These are phyloP conservation scores for Halisarca cf. caerulea DNA, from an alignment of 37 sponge, comb jelly and placozoan species.

Conservation along the genomic window DNA sequence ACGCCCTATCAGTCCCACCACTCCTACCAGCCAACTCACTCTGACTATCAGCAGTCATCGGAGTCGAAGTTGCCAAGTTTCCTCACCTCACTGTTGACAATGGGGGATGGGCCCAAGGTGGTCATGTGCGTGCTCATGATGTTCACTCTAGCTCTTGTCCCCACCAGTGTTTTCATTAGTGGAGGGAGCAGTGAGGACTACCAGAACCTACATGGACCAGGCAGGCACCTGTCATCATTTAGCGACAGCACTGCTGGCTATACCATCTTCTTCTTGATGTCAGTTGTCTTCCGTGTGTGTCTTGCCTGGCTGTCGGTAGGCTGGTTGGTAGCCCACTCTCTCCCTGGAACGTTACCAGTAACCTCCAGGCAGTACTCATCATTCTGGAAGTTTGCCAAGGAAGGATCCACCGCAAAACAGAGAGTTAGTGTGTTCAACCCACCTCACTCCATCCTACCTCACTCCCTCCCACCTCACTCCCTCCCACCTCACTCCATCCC, in stretches of 20 bases:
- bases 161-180: background rate
- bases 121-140: conserved; percentile 15
- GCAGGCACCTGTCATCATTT: background rate
- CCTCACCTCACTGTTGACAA: background rate
- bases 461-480: background rate
- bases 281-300: conserved; percentile 7
- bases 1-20: background rate
- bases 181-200: background rate
- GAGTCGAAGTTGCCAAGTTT: background rate
- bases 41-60: background rate
- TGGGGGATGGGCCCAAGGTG: background rate
- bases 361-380: background rate
- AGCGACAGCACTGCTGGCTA: background rate
- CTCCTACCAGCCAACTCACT: background rate
- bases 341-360: background rate
- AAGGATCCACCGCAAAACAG: background rate
- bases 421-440: background rate
- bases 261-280: background rate
- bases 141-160: background rate
- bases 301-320: conserved; percentile 65
- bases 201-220: background rate
- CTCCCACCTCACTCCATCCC: too few species aligned
- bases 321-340: conserved; percentile 45
- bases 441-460: background rate
- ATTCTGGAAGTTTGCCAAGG: background rate